Base-by-base conservation (phyloP, 1,140 invertebrate genomes). In the Drosophila quadrilineata region DNA sequence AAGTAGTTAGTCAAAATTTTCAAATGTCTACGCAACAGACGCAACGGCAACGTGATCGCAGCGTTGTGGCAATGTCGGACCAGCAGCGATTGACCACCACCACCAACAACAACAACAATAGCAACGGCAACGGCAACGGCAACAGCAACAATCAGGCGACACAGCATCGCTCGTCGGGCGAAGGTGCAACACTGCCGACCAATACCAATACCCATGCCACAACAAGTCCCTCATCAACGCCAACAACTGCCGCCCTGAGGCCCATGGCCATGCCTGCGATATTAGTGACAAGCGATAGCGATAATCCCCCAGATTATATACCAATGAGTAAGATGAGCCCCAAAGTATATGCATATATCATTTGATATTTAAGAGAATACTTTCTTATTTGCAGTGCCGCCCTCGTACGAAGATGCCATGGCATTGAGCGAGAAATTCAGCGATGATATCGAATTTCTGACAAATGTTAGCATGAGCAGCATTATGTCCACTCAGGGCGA, bases 401-500 rank as follows among this genome's bases (percentile, higher is more conserved):
- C 87, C 58, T 89, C 87, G 22, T 89, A 89, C 48, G 84, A 89
- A 74, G 88, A 89, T 69, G 87, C 87, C 40, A 89, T 89, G 79
- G 87, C 84, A 49, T 71, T 89, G 33, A 89, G 85, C 69, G 87
- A 89, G 49, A 88, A 89, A 73, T 89, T 89, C 48, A 77, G 74
- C 68, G 84, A 89, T 64, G 87, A 88, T 77, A 72, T 70, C 29
- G 87, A 87, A 63, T 88, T 76, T 52, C 76, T 88, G 41, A 77
- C 79, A 53, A 88, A 88, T 69, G 77, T 88, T 69, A 88, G 87
- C 82, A 79, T 88, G 75, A 87, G 77, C 71, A 88, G 87, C 59
- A 80, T 88, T 69, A 76, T 76, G 60, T 85, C 87, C 43, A 54
- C 75, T 71, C 80, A 88, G 68, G 75, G 65, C 64, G 79, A 85